phyloP scores from a whole-genome alignment of 2,888 invertebrate species.

The Iphiclides podalirius region DNA sequence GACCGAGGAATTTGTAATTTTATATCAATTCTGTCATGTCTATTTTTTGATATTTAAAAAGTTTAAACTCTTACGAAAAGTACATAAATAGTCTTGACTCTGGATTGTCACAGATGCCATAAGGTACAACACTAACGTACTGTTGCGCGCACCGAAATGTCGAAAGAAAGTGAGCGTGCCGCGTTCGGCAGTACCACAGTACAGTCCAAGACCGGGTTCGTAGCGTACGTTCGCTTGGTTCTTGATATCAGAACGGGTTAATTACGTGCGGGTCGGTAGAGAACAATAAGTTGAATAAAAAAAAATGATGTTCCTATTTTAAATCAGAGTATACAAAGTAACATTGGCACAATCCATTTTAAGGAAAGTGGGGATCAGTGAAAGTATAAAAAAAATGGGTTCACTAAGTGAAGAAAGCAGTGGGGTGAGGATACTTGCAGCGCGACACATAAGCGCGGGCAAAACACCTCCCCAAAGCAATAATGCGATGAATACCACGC shows the following conservation, averaged over 20 bases:
- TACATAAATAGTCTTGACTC: too few relatives aligned
- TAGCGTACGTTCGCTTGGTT: slow-evolving; percentile 18
- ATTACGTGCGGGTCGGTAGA: slow-evolving; percentile 9
- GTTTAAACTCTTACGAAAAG: too few relatives aligned
- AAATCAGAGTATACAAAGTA: too few relatives aligned
- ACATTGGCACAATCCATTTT: too few relatives aligned
- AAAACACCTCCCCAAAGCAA: slow-evolving; percentile 44
- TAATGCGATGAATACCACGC: slow-evolving; percentile 59
- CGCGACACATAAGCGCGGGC: slow-evolving; percentile 57
- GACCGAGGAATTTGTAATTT: too few relatives aligned
- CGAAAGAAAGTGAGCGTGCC: slow-evolving; percentile 76
- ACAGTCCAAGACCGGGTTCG: slow-evolving; percentile 28
- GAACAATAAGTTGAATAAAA: slow-evolving; percentile 17
- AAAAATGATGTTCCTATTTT: slow-evolving; percentile 12
- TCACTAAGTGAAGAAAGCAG: slow-evolving; percentile 50
- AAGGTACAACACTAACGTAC: slow-evolving; percentile 39
- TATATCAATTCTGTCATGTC: too few relatives aligned
- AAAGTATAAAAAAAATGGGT: slow-evolving; percentile 49
- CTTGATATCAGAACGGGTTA: slow-evolving; percentile 6
- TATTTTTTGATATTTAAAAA: too few relatives aligned
- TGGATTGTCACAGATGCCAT: too few relatives aligned
- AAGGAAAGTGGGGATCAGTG: slow-evolving; percentile 8
- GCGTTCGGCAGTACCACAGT: slow-evolving; percentile 31
- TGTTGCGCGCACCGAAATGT: slow-evolving; percentile 62
- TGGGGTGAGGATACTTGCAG: slow-evolving; percentile 44